These are phyloP conservation scores for Gisinianus flammeolus DNA, from an alignment of 2,888 invertebrate species.

Conservation along the genomic window DNA sequence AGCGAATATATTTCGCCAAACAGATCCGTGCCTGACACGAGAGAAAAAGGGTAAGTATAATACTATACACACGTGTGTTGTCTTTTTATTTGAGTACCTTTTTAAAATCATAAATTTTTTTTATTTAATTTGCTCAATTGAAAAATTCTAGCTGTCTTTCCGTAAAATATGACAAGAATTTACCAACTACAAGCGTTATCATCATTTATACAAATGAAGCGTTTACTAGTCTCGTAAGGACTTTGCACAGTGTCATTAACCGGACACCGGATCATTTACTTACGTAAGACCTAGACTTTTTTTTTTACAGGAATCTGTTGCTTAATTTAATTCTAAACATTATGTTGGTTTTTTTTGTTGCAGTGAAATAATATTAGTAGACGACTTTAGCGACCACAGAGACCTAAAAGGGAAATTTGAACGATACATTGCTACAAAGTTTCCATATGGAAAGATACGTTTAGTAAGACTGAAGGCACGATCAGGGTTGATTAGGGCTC, in stretches of 20 bases:
- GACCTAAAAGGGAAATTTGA: slow-evolving; percentile 76
- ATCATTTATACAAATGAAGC: slow-evolving; percentile 91
- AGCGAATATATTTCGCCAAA: slow-evolving; percentile 88
- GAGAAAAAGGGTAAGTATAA: slow-evolving; percentile 63
- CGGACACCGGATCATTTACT: slow-evolving; percentile 73
- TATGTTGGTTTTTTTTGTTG: neutral
- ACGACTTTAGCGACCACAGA: slow-evolving; percentile 79
- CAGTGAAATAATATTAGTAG: slow-evolving; percentile 87
- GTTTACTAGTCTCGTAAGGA: slow-evolving; percentile 81
- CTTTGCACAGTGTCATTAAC: slow-evolving; percentile 88
- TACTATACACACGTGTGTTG: neutral
- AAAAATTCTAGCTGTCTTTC: slow-evolving; percentile 67
- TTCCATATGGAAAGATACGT: slow-evolving; percentile 71
- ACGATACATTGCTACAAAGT: slow-evolving; percentile 76
- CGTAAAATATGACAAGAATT: slow-evolving; percentile 69
- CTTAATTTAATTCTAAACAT: no score
- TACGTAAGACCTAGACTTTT: slow-evolving; percentile 66
- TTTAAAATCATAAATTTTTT: neutral
- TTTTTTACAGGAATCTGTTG: no score
- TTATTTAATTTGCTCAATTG: no score
- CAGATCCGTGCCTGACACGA: slow-evolving; percentile 74
- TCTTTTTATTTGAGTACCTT: neutral
- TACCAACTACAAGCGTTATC: slow-evolving; percentile 78
- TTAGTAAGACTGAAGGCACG: slow-evolving; percentile 67
- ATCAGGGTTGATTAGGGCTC: slow-evolving; percentile 65